These are phyloP conservation scores for Jacana jacana DNA, from an alignment of 2,113 vertebrate species.

Conservation along the genomic window DNA sequence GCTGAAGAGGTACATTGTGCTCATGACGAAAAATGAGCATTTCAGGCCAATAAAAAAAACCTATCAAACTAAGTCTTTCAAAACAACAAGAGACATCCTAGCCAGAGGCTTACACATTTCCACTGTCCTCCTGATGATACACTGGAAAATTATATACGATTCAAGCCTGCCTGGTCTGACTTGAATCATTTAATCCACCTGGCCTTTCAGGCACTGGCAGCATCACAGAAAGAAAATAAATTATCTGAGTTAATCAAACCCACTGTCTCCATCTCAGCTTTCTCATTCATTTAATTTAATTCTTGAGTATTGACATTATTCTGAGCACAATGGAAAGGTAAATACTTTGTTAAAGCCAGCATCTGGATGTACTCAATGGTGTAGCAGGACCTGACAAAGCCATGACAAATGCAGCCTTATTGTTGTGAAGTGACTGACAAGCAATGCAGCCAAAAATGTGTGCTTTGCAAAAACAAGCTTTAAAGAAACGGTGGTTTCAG, in stretches of 20 bases:
- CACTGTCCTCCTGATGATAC: background rate
- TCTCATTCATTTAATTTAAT: constrained; percentile 13
- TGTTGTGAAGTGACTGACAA: background rate
- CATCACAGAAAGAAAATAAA: background rate
- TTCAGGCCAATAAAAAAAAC: background rate
- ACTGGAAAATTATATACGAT: background rate
- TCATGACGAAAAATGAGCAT: background rate
- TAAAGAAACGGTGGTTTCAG: background rate
- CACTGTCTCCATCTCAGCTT: background rate
- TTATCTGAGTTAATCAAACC: background rate
- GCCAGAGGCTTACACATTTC: background rate
- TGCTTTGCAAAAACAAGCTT: background rate
- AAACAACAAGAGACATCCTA: background rate
- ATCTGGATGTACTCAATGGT: background rate
- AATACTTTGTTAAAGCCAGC: constrained; percentile 10
- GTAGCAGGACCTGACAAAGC: background rate
- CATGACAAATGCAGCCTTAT: background rate
- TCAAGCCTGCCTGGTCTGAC: background rate
- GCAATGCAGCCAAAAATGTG: background rate
- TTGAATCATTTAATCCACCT: background rate
- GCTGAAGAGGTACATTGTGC: background rate
- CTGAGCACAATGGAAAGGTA: background rate
- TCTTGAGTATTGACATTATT: constrained; percentile 9
- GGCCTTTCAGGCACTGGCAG: constrained; percentile 4
- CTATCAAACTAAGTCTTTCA: background rate